Conservation (phyloP, 2,797 vertebrate genomes). For the Arremon brunneinucha region DNA sequence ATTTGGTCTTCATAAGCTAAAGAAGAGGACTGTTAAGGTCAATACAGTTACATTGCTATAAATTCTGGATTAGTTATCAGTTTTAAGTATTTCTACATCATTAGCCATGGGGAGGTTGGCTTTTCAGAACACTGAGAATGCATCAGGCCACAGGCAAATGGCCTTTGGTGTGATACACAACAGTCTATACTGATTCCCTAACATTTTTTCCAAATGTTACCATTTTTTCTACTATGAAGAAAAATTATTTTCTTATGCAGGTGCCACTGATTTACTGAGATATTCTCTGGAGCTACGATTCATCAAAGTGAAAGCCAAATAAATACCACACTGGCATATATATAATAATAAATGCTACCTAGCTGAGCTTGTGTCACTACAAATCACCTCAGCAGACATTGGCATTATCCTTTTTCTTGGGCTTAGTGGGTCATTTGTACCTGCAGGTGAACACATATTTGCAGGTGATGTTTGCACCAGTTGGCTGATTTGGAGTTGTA, state of each 20-base stretch:
- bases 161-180: not conserved
- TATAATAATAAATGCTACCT: not conserved
- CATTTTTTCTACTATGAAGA: not conserved
- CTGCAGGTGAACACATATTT: not conserved
- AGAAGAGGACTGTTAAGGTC: not conserved
- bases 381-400: not conserved
- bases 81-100: not conserved
- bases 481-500: not conserved
- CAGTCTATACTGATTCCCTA: not conserved
- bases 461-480: not conserved
- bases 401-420: not conserved
- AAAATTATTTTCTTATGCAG: not conserved
- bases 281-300: not conserved
- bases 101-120: not conserved
- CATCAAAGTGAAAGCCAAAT: not conserved
- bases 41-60: not conserved
- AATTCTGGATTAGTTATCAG: not conserved
- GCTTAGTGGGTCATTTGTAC: not conserved
- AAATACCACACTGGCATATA: not conserved
- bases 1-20: not conserved
- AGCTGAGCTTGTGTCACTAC: not conserved
- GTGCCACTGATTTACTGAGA: not conserved
- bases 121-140: not conserved
- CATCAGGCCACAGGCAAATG: rapidly evolving
- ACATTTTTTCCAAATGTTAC: not conserved